Percentiles rank a stretch among this genome's conserved stretches.
Evolutionary conservation across 2,797 vertebrate genomes (phyloP).

Genomic region (Lerista edwardsae): DNA sequence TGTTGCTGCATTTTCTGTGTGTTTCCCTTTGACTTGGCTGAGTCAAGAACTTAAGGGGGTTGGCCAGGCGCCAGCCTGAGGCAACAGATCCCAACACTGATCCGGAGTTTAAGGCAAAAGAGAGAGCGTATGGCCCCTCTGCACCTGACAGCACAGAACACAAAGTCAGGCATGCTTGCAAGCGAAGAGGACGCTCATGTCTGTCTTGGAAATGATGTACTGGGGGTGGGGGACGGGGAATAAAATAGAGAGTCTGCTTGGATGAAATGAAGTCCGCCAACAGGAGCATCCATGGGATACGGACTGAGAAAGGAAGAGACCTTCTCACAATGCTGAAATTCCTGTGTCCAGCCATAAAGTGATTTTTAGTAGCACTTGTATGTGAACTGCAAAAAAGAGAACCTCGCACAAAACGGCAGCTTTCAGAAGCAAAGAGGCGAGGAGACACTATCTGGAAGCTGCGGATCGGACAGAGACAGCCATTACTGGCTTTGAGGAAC

Average conservation of each 20-base stretch:
- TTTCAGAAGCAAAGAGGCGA: constrained; percentile 47
- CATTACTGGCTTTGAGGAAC: constrained; percentile 61
- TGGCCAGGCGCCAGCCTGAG: constrained; percentile 54
- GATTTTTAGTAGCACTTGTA: constrained; percentile 74
- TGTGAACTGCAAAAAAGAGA: constrained; percentile 36
- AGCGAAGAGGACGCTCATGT: constrained; percentile 68
- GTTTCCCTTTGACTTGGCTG: constrained; percentile 73
- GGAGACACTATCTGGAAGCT: constrained; percentile 62
- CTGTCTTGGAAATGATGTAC: constrained; percentile 58
- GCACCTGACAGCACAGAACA: constrained; percentile 72
- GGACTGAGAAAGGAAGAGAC: constrained; percentile 60
- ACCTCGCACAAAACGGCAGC: constrained; percentile 45
- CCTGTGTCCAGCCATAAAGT: constrained; percentile 59
- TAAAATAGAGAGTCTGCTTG: constrained; percentile 64
- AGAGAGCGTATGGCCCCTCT: constrained; percentile 56
- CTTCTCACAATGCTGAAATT: constrained; percentile 66
- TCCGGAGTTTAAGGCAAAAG: constrained; percentile 10
- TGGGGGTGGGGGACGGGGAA: constrained; percentile 48
- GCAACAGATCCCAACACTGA: constrained; percentile 61
- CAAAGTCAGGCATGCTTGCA: constrained; percentile 62
- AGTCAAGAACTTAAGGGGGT: constrained; percentile 61
- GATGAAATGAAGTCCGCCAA: constrained; percentile 63
- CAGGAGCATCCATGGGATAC: constrained; percentile 72
- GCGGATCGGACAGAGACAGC: constrained; percentile 59
- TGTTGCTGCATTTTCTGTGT: constrained; percentile 77